Evolutionary conservation across 2,888 invertebrate species (phyloP).

Genomic region (Dicycla oo): DNA sequence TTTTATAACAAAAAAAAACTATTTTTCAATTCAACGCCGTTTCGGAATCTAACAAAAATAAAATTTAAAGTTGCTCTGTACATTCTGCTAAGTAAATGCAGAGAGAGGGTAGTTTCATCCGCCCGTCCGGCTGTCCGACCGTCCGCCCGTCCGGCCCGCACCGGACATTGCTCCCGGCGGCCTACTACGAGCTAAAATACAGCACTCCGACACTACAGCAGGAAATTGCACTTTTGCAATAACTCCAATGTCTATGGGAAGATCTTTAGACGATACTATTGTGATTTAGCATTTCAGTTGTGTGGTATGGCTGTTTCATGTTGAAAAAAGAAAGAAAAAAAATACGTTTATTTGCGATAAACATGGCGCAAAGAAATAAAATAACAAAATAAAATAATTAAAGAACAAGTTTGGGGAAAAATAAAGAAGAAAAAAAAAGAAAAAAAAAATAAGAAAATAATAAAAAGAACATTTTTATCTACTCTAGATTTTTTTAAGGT

Average conservation of each 20-base stretch:
- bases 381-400: too few relatives aligned
- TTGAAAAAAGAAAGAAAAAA: too few relatives aligned
- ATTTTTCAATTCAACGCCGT: not conserved
- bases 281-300: conserved; percentile 12
- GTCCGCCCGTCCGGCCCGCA: conserved; percentile 23
- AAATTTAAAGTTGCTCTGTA: conserved; percentile 19
- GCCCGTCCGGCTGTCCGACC: conserved; percentile 21
- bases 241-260: conserved; percentile 46
- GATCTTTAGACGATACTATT: conserved; percentile 39
- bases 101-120: conserved; percentile 18
- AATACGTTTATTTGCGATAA: too few relatives aligned
- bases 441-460: too few relatives aligned
- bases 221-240: conserved; percentile 72
- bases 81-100: conserved; percentile 35
- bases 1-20: too few relatives aligned
- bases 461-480: not conserved
- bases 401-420: too few relatives aligned
- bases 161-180: conserved; percentile 59
- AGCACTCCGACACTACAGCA: conserved; percentile 46
- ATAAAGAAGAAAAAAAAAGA: too few relatives aligned
- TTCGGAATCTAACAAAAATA: conserved; percentile 11
- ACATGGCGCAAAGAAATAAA: too few relatives aligned
- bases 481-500: too few relatives aligned
- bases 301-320: not conserved
- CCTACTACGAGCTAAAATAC: conserved; percentile 58